Conservation (phyloP, 2,113 vertebrate species). For the Upupa epops region DNA sequence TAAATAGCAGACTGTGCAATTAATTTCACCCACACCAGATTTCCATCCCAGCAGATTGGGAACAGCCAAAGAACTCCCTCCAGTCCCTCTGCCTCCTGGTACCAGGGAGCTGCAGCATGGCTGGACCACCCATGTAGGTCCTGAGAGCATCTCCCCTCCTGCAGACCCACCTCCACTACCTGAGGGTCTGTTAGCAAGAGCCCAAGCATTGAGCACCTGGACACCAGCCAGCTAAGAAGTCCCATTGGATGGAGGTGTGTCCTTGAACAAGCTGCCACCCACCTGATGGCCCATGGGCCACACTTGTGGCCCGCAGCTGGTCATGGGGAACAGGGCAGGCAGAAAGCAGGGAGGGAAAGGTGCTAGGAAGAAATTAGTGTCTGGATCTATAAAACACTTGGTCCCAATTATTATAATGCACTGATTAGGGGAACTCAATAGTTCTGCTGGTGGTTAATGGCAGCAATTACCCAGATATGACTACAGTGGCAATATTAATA, state of each 20-base stretch:
- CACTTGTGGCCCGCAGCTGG: not conserved
- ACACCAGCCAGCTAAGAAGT: accelerated
- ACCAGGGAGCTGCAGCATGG: not conserved
- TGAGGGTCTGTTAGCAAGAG: not conserved
- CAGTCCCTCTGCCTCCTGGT: not conserved
- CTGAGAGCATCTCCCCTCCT: not conserved
- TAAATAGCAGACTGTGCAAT: constrained; percentile 42
- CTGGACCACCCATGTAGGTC: accelerated
- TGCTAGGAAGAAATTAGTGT: constrained; percentile 51
- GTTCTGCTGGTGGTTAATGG: constrained; percentile 68
- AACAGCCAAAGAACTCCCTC: not conserved
- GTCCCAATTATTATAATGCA: constrained; percentile 70
- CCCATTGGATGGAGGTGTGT: accelerated
- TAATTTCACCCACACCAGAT: constrained; percentile 7
- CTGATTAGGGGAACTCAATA: constrained; percentile 71
- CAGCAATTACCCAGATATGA: constrained; percentile 67
- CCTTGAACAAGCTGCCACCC: not conserved
- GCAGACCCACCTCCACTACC: not conserved
- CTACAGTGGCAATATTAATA: constrained; percentile 69
- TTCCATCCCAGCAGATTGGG: not conserved
- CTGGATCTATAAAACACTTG: constrained; percentile 68
- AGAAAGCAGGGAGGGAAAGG: not conserved
- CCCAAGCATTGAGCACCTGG: not conserved
- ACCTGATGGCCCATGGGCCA: accelerated
- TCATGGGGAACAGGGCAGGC: not conserved